These are phyloP conservation scores for Zoanthus gigantus DNA, from an alignment of 92 coral and sea anemone genomes.

Conservation along the genomic window DNA sequence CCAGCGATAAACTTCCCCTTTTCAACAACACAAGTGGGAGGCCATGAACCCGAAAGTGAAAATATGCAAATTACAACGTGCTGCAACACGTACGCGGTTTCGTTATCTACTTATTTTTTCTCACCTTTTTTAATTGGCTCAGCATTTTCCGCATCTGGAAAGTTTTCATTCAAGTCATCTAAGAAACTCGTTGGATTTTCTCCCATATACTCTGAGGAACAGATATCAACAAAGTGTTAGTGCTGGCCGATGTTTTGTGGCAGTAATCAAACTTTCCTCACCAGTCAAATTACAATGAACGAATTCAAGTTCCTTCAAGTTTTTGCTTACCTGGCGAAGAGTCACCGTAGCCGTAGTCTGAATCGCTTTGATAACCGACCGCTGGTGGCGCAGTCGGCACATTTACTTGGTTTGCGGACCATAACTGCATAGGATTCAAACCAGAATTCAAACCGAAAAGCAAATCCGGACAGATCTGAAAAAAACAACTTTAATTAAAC, in stretches of 20 bases:
- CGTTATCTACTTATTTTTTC: neutral
- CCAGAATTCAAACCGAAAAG: neutral
- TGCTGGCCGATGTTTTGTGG: too few species aligned
- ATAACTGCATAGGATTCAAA: neutral
- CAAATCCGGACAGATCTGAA: neutral
- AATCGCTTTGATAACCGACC: neutral
- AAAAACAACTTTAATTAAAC: neutral
- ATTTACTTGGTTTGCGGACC: conserved; percentile 58
- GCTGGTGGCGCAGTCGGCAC: conserved; percentile 77
- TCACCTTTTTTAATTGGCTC: neutral
- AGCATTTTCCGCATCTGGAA: neutral
- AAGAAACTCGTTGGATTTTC: neutral
- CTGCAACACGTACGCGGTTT: conserved; percentile 24
- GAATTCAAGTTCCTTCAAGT: neutral
- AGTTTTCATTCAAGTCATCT: neutral
- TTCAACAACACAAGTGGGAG: conserved; percentile 18
- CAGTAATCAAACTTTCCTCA: neutral
- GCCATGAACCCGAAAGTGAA: conserved; percentile 32
- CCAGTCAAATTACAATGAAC: neutral
- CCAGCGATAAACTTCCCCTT: conserved; percentile 34
- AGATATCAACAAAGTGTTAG: neutral
- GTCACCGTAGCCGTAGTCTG: conserved; percentile 7
- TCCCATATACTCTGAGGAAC: neutral
- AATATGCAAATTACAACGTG: conserved; percentile 46
- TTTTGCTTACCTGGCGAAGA: conserved; percentile 25